These are phyloP conservation scores for Musca vetustissima DNA, from an alignment of 1,140 invertebrate species.

Conservation along the genomic window DNA sequence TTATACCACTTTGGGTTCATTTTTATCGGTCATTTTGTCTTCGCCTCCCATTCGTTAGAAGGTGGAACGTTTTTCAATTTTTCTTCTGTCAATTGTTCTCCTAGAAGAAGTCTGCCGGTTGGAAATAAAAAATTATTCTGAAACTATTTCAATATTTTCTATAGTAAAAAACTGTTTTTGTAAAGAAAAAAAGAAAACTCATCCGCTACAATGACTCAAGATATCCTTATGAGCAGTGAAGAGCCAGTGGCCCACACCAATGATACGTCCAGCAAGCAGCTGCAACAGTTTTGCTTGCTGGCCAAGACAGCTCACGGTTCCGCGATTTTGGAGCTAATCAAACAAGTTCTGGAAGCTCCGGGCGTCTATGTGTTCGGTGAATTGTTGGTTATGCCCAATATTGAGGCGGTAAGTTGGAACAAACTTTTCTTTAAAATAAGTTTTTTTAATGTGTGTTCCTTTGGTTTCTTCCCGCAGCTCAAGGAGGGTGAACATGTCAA, in stretches of 20 bases:
- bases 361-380: constrained; percentile 95
- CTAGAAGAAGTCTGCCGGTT: no score
- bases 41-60: no score
- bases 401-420: constrained; percentile 74
- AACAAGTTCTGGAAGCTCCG: constrained; percentile 88
- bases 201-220: constrained; percentile 24
- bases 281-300: constrained; percentile 88
- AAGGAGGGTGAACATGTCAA: constrained; percentile 69
- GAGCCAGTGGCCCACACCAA: constrained; percentile 17
- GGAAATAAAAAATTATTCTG: no score
- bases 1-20: no score
- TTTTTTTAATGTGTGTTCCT: not conserved
- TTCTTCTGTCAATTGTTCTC: no score
- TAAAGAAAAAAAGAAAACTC: no score
- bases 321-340: constrained; percentile 84
- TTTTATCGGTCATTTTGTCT: no score
- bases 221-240: constrained; percentile 27
- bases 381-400: constrained; percentile 88
- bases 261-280: constrained; percentile 28
- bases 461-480: constrained; percentile 62
- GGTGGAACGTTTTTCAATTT: no score
- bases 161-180: no score
- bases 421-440: not conserved
- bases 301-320: constrained; percentile 88
- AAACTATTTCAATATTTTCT: no score